Evolutionary conservation across 2,888 invertebrate species (phyloP).

Genomic region (Dasysyrphus tricinctus): DNA sequence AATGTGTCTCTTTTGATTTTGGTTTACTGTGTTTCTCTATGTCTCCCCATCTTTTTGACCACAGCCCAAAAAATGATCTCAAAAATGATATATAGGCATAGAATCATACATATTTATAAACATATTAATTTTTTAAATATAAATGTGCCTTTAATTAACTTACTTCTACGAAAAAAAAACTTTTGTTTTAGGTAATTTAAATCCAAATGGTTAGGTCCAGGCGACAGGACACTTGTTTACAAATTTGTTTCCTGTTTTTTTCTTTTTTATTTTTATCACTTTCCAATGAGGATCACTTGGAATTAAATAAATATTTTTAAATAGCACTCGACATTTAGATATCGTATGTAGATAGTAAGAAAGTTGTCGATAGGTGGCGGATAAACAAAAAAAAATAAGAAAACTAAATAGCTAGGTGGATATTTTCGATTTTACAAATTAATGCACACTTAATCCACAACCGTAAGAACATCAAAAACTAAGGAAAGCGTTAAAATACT

Average conservation of each 20-base stretch:
- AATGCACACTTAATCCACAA: conserved; percentile 36
- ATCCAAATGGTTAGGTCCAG: conserved; percentile 42
- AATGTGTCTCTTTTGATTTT: conserved; percentile 30
- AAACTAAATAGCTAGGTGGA: background rate
- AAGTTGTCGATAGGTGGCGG: background rate
- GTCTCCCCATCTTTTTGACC: conserved; percentile 66
- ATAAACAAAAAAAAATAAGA: conserved; percentile 8
- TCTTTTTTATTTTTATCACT: background rate
- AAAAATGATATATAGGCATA: conserved; percentile 27
- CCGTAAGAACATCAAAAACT: background rate
- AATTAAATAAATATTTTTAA: conserved; percentile 8
- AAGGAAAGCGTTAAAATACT: background rate
- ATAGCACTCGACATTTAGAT: conserved; percentile 42
- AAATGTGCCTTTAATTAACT: conserved; percentile 49
- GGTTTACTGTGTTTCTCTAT: conserved; percentile 22
- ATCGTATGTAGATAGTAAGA: background rate
- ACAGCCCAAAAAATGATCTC: conserved; percentile 75
- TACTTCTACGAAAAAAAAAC: conserved; percentile 21
- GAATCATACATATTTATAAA: background rate
- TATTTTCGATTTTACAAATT: background rate
- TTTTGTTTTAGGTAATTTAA: conserved; percentile 21
- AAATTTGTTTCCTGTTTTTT: conserved; percentile 7
- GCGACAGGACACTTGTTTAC: conserved; percentile 68
- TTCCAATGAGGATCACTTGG: conserved; percentile 16
- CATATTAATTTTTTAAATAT: background rate